phyloP scores from a whole-genome alignment of 2,888 invertebrate genomes.

The Agonopterix subpropinquella region DNA sequence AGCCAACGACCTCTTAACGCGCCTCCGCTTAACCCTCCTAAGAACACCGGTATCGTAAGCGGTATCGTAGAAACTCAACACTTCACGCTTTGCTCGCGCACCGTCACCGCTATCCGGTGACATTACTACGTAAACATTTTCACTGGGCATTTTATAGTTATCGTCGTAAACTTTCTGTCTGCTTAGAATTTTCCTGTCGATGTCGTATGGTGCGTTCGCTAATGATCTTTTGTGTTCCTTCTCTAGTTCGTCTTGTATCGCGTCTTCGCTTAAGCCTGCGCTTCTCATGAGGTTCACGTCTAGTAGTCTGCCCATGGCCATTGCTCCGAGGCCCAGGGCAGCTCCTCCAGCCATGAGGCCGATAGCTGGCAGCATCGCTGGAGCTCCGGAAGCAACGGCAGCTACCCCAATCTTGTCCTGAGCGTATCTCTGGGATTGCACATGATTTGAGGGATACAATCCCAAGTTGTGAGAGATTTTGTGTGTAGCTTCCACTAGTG shows the following conservation, averaged over 20 bases:
- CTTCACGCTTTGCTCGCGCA: constrained; percentile 50
- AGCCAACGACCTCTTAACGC: constrained; percentile 45
- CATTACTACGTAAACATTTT: constrained; percentile 71
- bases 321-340: constrained; percentile 86
- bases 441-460: constrained; percentile 65
- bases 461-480: constrained; percentile 87
- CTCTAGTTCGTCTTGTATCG: constrained; percentile 54
- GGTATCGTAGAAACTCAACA: constrained; percentile 36
- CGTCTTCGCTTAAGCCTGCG: constrained; percentile 55
- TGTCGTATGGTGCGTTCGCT: constrained; percentile 48
- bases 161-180: constrained; percentile 62
- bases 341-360: constrained; percentile 89
- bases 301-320: constrained; percentile 83
- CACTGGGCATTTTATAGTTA: constrained; percentile 72
- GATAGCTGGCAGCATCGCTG: constrained; percentile 83
- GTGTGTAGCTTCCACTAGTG: constrained; percentile 85
- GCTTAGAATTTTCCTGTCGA: constrained; percentile 60
- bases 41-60: constrained; percentile 28
- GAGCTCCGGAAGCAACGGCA: constrained; percentile 71
- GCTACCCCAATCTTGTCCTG: constrained; percentile 80
- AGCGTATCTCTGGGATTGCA: constrained; percentile 62
- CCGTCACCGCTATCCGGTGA: constrained; percentile 50
- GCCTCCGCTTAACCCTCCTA: constrained; percentile 42
- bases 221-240: constrained; percentile 76
- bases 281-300: constrained; percentile 79